Evolutionary conservation across 1,140 invertebrate species (phyloP).

Genomic region (Charaxes varanes): DNA sequence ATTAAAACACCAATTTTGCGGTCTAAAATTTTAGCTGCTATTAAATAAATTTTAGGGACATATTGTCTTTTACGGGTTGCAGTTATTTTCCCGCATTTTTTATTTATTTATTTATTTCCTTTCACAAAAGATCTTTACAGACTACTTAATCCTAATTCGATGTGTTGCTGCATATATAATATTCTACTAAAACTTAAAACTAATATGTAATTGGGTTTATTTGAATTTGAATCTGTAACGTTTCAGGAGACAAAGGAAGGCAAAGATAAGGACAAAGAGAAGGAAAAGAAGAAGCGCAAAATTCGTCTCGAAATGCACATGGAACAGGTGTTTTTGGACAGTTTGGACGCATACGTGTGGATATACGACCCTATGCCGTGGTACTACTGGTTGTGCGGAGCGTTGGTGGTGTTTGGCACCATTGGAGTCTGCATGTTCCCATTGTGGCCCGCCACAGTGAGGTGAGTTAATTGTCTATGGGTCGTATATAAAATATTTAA

Average conservation of each 20-base stretch:
- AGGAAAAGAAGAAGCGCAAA: constrained; percentile 80
- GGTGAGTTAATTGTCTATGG: constrained; percentile 53
- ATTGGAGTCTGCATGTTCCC: constrained; percentile 98
- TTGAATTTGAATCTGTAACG: constrained; percentile 4
- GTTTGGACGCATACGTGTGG: constrained; percentile 98
- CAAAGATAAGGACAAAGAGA: constrained; percentile 74
- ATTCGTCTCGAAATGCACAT: constrained; percentile 96
- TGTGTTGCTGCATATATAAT: too few species aligned
- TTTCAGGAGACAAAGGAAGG: constrained; percentile 25
- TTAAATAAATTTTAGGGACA: constrained; percentile 81
- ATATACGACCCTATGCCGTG: constrained; percentile 98
- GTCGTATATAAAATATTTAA: too few species aligned
- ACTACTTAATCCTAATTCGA: too few species aligned
- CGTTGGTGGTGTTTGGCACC: constrained; percentile 91
- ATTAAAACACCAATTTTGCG: constrained; percentile 81
- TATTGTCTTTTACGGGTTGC: too few species aligned
- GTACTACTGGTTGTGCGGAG: constrained; percentile 96
- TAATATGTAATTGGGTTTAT: too few species aligned
- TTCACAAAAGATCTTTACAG: too few species aligned
- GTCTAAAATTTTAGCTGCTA: constrained; percentile 82
- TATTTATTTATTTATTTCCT: too few species aligned
- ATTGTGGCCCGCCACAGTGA: constrained; percentile 94
- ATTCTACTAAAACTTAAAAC: too few species aligned
- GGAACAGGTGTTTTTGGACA: constrained; percentile 95
- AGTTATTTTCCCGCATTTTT: too few species aligned